phyloP scores from a whole-genome alignment of 2,797 vertebrate species.

The Cynodonichthys magdalenae region DNA sequence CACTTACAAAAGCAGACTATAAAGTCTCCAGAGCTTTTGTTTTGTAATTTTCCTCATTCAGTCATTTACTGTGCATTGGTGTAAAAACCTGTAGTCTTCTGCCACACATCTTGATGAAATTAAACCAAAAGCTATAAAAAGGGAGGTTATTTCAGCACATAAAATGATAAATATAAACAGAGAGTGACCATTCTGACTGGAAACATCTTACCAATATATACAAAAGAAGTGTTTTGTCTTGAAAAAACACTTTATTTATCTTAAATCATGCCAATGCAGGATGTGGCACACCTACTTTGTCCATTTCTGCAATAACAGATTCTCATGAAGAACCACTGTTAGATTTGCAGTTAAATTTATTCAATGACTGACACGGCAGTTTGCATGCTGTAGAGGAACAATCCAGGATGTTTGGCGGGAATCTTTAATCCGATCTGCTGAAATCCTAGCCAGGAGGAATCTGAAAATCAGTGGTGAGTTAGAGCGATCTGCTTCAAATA shows the following conservation, averaged over 20 bases:
- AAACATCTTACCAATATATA: slow-evolving; percentile 50
- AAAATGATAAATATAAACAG: slow-evolving; percentile 54
- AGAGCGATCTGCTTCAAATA: slow-evolving; percentile 53
- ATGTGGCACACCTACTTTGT: slow-evolving; percentile 21
- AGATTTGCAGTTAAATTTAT: background rate
- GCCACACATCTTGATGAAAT: slow-evolving; percentile 58
- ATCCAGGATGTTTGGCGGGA: slow-evolving; percentile 55
- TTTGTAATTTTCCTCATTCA: slow-evolving; percentile 5
- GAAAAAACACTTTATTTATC: slow-evolving; percentile 34
- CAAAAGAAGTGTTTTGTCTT: slow-evolving; percentile 72
- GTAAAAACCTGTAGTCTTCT: slow-evolving; percentile 38
- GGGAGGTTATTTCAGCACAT: slow-evolving; percentile 47
- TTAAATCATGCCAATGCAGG: slow-evolving; percentile 46
- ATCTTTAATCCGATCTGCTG: slow-evolving; percentile 44
- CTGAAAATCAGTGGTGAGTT: slow-evolving; percentile 45
- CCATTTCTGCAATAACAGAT: slow-evolving; percentile 40
- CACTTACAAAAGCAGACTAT: slow-evolving; percentile 9
- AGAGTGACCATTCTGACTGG: slow-evolving; percentile 46
- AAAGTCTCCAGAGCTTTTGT: slow-evolving; percentile 23
- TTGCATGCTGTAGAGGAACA: slow-evolving; percentile 38
- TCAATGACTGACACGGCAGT: slow-evolving; percentile 9
- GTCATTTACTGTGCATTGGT: slow-evolving; percentile 27
- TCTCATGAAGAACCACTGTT: slow-evolving; percentile 16
- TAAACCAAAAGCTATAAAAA: slow-evolving; percentile 57
- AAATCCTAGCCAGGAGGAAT: slow-evolving; percentile 36